Base-by-base conservation (phyloP, 2,888 invertebrate species). In the Mystacides longicornis region DNA sequence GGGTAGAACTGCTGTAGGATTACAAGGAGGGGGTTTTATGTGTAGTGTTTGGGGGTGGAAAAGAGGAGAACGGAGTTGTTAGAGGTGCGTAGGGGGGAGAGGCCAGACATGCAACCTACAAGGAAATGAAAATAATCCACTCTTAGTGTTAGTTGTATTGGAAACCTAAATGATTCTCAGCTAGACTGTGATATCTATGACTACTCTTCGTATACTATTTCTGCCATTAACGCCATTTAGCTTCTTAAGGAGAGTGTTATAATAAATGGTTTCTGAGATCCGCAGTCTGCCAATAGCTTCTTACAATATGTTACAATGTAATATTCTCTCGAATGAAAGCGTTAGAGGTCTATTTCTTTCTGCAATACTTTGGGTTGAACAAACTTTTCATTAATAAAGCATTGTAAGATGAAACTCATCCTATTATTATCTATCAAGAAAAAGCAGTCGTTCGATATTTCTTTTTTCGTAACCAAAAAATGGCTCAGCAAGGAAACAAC, bases 71-170 rank as follows among this genome's bases (percentile, higher is more conserved):
- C 3, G n/a, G 23, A n/a, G 5, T 14, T n/a, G n/a, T n/a, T n/a
- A n/a, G 14, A 27, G 37, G 48, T n/a, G 23, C 23, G 22, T 7
- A 14, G 16, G n/a, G 23, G 48, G 18, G 48, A 23, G 18, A 22
- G 48, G 23, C 21, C 20, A 23, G 48, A 46, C 46, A 46, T 46
- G 46, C 46, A 46, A 46, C 46, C 46, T 20, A 46, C 21, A 46
- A 46, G 46, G 46, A 46, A 46, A 37, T 37, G 37, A 37, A 37
- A 37, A 37, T 37, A 37, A 37, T 37, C 37, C 37, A 37, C 37
- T 37, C 37, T n/a, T 37, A 37, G 37, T 37, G 37, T 37, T 37
- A 37, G 37, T 37, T 37, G 37, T 37, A 37, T 37, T 37, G 37
- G 37, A 37, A 37, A 37, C 14, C 37, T 37, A 37, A 37, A 37